These are phyloP conservation scores for Globodera rostochiensis DNA, from an alignment of 1,140 invertebrate species.

Conservation along the genomic window DNA sequence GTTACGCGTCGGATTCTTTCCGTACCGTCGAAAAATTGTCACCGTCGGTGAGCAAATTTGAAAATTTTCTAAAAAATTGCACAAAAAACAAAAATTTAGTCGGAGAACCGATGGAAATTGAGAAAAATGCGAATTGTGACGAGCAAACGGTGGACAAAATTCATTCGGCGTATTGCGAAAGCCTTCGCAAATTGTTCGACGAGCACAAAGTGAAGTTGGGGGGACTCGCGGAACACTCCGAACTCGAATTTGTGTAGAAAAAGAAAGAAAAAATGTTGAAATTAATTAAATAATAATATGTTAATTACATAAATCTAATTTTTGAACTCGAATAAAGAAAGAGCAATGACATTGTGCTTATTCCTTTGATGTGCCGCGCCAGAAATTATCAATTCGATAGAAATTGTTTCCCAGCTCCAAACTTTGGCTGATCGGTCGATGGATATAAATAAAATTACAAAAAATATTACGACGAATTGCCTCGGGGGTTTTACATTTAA, in stretches of 20 bases:
- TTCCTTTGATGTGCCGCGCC: no score
- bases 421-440: no score
- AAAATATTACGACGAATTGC: no score
- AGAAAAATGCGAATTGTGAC: slow-evolving; percentile 14
- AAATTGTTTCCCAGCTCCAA: no score
- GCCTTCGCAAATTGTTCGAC: slow-evolving; percentile 13
- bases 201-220: slow-evolving; percentile 10
- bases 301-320: no score
- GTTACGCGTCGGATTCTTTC: slow-evolving; percentile 12
- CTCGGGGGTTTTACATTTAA: no score
- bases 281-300: no score
- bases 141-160: slow-evolving; percentile 10
- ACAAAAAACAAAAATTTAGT: slow-evolving; percentile 1
- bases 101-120: slow-evolving; percentile 15
- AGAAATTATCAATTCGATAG: no score
- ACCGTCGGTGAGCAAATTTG: slow-evolving; percentile 5
- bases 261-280: no score
- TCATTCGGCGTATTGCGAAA: slow-evolving; percentile 20
- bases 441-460: no score
- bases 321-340: no score
- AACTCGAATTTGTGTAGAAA: slow-evolving; percentile 22
- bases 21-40: not conserved
- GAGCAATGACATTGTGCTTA: no score
- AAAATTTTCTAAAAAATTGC: not conserved
- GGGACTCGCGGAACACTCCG: not conserved